These are phyloP conservation scores for Etheostoma nigrum DNA, from an alignment of 2,797 vertebrate species.

Conservation along the genomic window DNA sequence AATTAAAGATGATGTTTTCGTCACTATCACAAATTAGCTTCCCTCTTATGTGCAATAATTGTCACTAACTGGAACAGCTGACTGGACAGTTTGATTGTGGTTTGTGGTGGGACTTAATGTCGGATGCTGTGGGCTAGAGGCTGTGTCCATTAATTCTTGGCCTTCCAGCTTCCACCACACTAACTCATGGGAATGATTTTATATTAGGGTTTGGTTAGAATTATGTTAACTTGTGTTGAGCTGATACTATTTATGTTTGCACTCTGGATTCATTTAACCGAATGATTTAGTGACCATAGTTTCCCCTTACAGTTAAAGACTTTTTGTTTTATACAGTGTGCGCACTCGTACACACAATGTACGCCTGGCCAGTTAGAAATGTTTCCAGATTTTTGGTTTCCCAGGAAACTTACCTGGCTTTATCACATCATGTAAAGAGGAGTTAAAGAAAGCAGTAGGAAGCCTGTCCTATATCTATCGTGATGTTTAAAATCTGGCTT, in stretches of 20 bases:
- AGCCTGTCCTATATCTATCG: background rate
- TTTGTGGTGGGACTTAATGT: constrained; percentile 31
- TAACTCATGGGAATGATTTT: constrained; percentile 33
- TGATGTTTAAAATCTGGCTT: background rate
- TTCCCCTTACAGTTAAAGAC: background rate
- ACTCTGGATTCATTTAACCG: background rate
- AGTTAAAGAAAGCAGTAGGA: constrained; percentile 29
- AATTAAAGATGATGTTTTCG: background rate
- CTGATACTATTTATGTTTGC: background rate
- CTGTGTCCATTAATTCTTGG: constrained; percentile 13
- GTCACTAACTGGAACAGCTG: constrained; percentile 19
- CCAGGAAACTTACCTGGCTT: constrained; percentile 34
- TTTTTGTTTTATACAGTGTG: background rate
- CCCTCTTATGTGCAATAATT: background rate
- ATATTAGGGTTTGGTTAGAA: constrained; percentile 7
- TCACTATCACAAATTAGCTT: constrained; percentile 5
- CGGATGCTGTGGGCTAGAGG: background rate
- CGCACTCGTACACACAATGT: background rate
- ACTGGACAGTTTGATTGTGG: constrained; percentile 20
- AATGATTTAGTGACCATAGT: background rate
- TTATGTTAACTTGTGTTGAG: background rate
- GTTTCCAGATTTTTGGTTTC: constrained; percentile 29
- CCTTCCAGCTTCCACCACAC: constrained; percentile 9
- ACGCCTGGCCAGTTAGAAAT: constrained; percentile 8
- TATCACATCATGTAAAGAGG: constrained; percentile 14